These are phyloP conservation scores for Phenganax marumi DNA, from an alignment of 92 coral and sea anemone species.

Conservation along the genomic window DNA sequence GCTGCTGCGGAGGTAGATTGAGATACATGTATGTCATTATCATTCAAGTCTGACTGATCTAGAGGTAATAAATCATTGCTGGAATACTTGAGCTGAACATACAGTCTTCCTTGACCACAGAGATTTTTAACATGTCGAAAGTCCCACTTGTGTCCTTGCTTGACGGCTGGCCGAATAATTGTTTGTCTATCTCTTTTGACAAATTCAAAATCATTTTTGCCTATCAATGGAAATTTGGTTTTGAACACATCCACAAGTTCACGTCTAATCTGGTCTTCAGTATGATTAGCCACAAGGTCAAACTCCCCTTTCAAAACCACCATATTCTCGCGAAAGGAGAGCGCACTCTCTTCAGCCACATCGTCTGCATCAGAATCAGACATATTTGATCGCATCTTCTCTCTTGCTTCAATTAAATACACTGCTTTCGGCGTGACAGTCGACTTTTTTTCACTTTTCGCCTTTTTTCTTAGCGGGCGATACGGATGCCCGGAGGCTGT, in stretches of 20 bases:
- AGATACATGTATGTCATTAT: no score
- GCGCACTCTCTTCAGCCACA: constrained; percentile 24
- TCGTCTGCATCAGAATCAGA: constrained; percentile 32
- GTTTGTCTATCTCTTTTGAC: constrained; percentile 50
- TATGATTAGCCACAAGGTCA: constrained; percentile 46
- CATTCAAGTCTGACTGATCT: no score
- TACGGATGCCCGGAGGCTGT: constrained; percentile 37
- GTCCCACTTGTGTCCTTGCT: constrained; percentile 51
- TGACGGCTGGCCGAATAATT: constrained; percentile 41
- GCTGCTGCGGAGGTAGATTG: no score
- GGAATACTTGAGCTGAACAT: no score
- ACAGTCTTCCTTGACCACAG: neutral
- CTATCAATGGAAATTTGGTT: constrained; percentile 8
- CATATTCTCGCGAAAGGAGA: constrained; percentile 22
- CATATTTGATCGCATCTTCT: constrained; percentile 3
- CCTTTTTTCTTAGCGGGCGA: constrained; percentile 5
- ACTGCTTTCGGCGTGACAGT: constrained; percentile 19
- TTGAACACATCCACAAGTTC: constrained; percentile 50
- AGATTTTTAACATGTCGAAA: constrained; percentile 10
- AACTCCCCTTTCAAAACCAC: constrained; percentile 48
- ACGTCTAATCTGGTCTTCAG: constrained; percentile 51
- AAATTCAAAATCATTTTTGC: constrained; percentile 44
- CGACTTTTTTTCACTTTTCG: constrained; percentile 6
- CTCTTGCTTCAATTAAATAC: constrained; percentile 31
- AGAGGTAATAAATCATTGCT: no score